Conservation (phyloP, 2,888 invertebrate species). For the Cryptocephalus moraei region DNA sequence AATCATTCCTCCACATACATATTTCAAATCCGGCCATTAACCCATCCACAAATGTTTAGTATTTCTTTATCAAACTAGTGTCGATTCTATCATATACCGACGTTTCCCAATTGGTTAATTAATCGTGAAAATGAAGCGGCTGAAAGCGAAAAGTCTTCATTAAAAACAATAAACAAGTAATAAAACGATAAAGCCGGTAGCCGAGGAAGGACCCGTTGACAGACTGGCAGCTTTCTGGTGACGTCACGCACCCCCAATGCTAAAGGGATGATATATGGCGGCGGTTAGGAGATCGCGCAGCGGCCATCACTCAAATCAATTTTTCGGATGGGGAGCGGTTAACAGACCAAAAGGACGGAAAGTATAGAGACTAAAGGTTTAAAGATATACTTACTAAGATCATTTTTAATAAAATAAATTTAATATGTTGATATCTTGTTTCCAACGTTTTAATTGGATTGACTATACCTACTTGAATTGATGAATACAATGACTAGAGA, state of each 20-base stretch:
- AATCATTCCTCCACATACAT: too few species aligned
- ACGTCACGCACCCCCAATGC: constrained; percentile 34
- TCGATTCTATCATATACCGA: too few species aligned
- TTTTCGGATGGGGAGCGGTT: constrained; percentile 7
- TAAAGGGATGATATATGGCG: constrained; percentile 49
- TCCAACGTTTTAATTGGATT: too few species aligned
- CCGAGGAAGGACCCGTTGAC: background rate
- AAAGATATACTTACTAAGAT: too few species aligned
- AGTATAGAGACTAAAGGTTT: too few species aligned
- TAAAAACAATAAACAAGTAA: background rate
- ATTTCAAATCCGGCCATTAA: too few species aligned
- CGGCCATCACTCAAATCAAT: constrained; percentile 48
- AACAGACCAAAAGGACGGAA: background rate
- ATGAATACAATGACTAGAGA: too few species aligned
- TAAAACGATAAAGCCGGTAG: background rate
- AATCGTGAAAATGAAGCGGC: background rate
- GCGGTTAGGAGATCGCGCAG: constrained; percentile 46
- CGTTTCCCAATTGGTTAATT: background rate
- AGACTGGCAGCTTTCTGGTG: constrained; percentile 15
- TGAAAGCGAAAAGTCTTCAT: background rate
- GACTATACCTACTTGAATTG: too few species aligned
- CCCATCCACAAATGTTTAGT: too few species aligned
- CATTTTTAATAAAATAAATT: too few species aligned
- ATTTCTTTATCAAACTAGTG: too few species aligned
- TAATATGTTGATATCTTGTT: too few species aligned